phyloP scores from a whole-genome alignment of 2,113 vertebrate species.

The Clarias batrachus region DNA sequence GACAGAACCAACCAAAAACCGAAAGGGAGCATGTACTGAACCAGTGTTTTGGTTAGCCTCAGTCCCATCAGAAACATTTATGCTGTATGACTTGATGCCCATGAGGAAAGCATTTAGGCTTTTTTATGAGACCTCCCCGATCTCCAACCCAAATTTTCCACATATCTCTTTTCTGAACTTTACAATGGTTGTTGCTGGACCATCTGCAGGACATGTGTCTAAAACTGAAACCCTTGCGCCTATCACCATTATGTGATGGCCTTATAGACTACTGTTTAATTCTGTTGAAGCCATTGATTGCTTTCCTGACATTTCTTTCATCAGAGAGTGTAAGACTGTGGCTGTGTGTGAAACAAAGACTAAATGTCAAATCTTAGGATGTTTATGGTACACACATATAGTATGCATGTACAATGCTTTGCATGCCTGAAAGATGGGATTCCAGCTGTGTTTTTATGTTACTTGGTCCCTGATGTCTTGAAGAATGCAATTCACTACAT shows the following conservation, averaged over 20 bases:
- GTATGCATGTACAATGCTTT: background rate
- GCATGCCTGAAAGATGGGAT: background rate
- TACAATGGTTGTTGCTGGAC: constrained; percentile 19
- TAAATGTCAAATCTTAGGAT: background rate
- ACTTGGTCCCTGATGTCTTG: background rate
- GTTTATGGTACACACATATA: background rate
- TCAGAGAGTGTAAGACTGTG: constrained; percentile 46
- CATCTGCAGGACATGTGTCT: constrained; percentile 46
- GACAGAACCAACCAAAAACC: constrained; percentile 29
- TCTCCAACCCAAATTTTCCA: background rate
- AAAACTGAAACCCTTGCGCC: constrained; percentile 24
- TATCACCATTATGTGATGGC: background rate
- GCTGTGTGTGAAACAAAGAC: constrained; percentile 6
- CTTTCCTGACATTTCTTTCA: constrained; percentile 15
- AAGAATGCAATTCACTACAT: constrained; percentile 3
- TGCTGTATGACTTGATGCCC: constrained; percentile 18
- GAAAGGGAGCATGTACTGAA: constrained; percentile 17
- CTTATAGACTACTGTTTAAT: background rate
- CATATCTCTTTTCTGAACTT: constrained; percentile 3
- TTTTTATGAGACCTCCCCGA: background rate
- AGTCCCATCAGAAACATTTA: constrained; percentile 30
- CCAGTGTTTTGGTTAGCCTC: constrained; percentile 34
- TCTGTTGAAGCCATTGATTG: background rate
- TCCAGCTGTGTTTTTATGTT: constrained; percentile 4
- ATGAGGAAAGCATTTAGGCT: constrained; percentile 34